Evolutionary conservation across 2,113 vertebrate genomes (phyloP).

Genomic region (Oreocharis arfaki): DNA sequence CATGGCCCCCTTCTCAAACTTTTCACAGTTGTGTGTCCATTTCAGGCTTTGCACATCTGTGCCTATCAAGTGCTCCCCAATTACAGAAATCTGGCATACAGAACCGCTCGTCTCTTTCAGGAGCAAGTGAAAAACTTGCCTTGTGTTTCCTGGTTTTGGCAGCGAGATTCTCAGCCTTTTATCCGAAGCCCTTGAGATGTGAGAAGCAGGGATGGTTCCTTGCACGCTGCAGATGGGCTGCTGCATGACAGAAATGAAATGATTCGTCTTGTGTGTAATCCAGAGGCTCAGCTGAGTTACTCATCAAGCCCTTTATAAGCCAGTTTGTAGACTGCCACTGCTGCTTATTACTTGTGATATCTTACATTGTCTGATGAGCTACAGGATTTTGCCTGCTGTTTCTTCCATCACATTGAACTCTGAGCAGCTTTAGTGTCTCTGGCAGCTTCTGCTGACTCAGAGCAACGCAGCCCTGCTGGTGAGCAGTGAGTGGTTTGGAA

Average conservation of each 20-base stretch:
- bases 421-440: not conserved
- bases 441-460: not conserved
- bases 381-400: not conserved
- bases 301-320: slow-evolving; percentile 1
- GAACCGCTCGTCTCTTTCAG: not conserved
- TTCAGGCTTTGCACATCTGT: not conserved
- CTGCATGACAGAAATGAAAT: not conserved
- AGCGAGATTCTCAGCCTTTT: not conserved
- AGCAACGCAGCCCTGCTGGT: accelerated
- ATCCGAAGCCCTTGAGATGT: not conserved
- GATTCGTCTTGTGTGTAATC: not conserved
- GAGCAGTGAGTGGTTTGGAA: not conserved
- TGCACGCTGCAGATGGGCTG: not conserved
- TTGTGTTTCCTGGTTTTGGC: not conserved
- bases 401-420: not conserved
- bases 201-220: not conserved
- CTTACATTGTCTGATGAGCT: not conserved
- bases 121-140: not conserved
- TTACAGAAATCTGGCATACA: not conserved
- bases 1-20: not conserved
- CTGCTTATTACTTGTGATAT: not conserved
- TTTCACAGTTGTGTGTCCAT: not conserved
- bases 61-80: not conserved
- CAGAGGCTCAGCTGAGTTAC: not conserved
- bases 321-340: slow-evolving; percentile 3